Conservation (phyloP, 1,140 invertebrate species). For the Oryzaephilus surinamensis region DNA sequence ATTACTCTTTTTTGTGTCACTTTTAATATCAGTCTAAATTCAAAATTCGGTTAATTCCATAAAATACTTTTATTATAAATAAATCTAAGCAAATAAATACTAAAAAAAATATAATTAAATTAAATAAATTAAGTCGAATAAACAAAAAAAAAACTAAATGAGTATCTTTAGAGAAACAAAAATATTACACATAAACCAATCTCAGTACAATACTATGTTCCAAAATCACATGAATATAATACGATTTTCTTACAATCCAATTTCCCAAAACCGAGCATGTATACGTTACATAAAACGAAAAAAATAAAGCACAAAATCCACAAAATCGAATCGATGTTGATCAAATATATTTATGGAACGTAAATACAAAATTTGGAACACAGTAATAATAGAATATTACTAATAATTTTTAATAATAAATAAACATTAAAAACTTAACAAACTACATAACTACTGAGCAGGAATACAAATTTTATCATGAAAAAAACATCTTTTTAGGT, state of each 20-base stretch:
- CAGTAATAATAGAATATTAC: too few relatives aligned
- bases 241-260: too few relatives aligned
- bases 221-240: too few relatives aligned
- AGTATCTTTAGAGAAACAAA: slow-evolving; percentile 22
- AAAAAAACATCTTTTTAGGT: too few relatives aligned
- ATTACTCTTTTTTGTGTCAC: slow-evolving; percentile 11
- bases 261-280: slow-evolving; percentile 4
- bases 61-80: slow-evolving; percentile 14
- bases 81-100: background rate
- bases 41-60: slow-evolving; percentile 24
- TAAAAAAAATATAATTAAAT: slow-evolving; percentile 19
- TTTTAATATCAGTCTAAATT: slow-evolving; percentile 28
- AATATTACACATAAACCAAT: slow-evolving; percentile 10
- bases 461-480: too few relatives aligned
- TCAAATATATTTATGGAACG: too few relatives aligned
- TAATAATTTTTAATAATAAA: slow-evolving; percentile 19
- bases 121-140: slow-evolving; percentile 24
- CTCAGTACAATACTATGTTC: slow-evolving; percentile 21
- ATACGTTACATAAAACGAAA: too few relatives aligned
- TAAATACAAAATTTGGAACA: slow-evolving; percentile 3
- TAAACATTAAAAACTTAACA: slow-evolving; percentile 36
- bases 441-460: slow-evolving; percentile 25
- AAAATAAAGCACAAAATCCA: too few relatives aligned
- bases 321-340: too few relatives aligned
- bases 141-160: slow-evolving; percentile 21